phyloP scores from a whole-genome alignment of 2,888 invertebrate genomes.

The Phalangium opilio region DNA sequence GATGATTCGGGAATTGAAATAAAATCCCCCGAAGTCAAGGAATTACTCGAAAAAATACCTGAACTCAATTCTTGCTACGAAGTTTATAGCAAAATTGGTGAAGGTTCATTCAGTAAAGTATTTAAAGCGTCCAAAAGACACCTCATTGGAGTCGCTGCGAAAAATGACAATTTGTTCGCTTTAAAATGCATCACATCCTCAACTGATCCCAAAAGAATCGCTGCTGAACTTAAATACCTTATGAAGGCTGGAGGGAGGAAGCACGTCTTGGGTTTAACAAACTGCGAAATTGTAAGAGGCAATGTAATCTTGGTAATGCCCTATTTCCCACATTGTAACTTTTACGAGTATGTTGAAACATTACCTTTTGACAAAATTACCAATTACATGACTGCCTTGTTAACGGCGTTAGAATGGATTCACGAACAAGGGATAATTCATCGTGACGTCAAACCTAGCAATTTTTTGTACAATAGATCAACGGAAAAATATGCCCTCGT shows the following conservation, averaged over 20 bases:
- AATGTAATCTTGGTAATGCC: constrained; percentile 80
- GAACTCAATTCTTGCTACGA: too few species aligned
- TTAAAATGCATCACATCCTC: constrained; percentile 77
- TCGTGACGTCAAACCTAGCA: constrained; percentile 78
- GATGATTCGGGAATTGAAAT: too few species aligned
- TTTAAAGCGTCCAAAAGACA: constrained; percentile 42
- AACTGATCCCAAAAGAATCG: constrained; percentile 62
- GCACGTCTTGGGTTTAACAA: neutral
- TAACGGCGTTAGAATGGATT: constrained; percentile 59
- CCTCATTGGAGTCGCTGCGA: constrained; percentile 30
- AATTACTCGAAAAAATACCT: too few species aligned
- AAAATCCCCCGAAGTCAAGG: too few species aligned
- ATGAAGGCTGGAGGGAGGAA: constrained; percentile 30
- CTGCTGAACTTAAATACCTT: constrained; percentile 63
- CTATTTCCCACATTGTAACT: constrained; percentile 50
- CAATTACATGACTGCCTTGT: constrained; percentile 61
- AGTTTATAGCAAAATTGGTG: neutral
- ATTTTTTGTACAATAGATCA: constrained; percentile 64
- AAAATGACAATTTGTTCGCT: constrained; percentile 45
- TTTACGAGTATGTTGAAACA: constrained; percentile 48
- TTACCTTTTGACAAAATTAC: constrained; percentile 43
- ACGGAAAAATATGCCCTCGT: constrained; percentile 45
- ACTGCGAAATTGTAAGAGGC: constrained; percentile 54
- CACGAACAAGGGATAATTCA: constrained; percentile 74
- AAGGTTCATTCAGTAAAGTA: constrained; percentile 73